phyloP scores from a whole-genome alignment of 2,797 vertebrate species.

The Pteronotus mesoamericanus region DNA sequence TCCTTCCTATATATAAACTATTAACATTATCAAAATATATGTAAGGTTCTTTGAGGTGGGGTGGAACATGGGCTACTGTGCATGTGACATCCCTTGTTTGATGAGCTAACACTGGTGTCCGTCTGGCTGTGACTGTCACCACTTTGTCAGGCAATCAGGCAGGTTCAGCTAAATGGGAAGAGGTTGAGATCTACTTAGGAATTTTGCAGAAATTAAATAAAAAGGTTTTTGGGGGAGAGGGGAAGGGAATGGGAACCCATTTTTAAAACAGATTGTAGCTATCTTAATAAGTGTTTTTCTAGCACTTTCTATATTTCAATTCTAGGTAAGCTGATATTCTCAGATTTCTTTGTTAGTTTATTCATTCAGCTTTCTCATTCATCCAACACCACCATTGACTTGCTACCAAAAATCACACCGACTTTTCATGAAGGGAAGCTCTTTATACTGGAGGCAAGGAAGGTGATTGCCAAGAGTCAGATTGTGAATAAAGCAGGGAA shows the following conservation, averaged over 20 bases:
- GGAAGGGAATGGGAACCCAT: background rate
- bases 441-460: background rate
- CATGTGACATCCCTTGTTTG: accelerated
- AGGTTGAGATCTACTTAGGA: background rate
- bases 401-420: background rate
- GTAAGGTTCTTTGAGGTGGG: background rate
- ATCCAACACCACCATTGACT: background rate
- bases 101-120: background rate
- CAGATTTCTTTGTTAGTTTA: background rate
- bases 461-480: background rate
- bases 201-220: background rate
- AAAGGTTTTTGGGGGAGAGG: accelerated
- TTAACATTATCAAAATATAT: background rate
- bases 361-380: background rate
- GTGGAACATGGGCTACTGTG: background rate
- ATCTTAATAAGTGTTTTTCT: background rate
- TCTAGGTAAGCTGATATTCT: background rate
- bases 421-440: background rate
- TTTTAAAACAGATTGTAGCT: background rate
- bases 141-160: background rate
- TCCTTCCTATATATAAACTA: background rate
- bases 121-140: background rate
- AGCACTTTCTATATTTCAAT: background rate
- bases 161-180: background rate
- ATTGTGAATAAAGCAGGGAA: background rate